Evolutionary conservation across 2,113 vertebrate genomes (phyloP).

Genomic region (Microtus richardsoni): DNA sequence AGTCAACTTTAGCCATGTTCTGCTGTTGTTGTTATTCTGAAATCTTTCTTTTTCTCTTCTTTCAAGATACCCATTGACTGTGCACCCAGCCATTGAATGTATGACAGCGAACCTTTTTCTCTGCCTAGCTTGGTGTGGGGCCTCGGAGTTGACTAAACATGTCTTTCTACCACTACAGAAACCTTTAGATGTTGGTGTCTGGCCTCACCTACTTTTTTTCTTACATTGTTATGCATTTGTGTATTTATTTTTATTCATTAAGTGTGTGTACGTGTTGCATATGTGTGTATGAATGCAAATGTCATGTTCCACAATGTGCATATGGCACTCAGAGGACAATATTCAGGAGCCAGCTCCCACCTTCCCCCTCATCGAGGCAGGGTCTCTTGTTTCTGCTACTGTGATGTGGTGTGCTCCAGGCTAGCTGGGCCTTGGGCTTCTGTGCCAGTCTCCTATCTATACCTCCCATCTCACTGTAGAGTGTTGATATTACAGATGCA

Average conservation of each 20-base stretch:
- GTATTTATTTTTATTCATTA: not conserved
- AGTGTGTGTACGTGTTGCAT: too few relatives aligned
- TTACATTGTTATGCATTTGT: not conserved
- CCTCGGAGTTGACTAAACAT: accelerated
- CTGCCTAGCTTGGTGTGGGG: accelerated
- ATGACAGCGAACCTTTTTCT: accelerated
- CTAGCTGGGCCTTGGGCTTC: not conserved
- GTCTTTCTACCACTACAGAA: not conserved
- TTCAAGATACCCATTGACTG: accelerated
- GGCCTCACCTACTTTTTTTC: not conserved
- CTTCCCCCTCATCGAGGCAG: too few relatives aligned
- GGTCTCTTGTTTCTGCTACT: not conserved
- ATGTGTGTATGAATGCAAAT: not conserved
- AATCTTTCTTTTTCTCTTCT: not conserved
- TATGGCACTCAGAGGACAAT: too few relatives aligned
- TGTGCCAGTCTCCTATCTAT: too few relatives aligned
- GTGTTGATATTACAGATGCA: not conserved
- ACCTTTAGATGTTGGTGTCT: accelerated
- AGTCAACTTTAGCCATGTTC: not conserved
- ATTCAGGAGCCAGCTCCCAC: not conserved
- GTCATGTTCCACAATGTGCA: not conserved
- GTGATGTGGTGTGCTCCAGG: not conserved
- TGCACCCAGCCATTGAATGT: accelerated
- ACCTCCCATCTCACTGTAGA: too few relatives aligned
- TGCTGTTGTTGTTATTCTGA: not conserved